These are phyloP conservation scores for Entosphenus tridentatus DNA, from an alignment of 2,113 vertebrate genomes.

Conservation along the genomic window DNA sequence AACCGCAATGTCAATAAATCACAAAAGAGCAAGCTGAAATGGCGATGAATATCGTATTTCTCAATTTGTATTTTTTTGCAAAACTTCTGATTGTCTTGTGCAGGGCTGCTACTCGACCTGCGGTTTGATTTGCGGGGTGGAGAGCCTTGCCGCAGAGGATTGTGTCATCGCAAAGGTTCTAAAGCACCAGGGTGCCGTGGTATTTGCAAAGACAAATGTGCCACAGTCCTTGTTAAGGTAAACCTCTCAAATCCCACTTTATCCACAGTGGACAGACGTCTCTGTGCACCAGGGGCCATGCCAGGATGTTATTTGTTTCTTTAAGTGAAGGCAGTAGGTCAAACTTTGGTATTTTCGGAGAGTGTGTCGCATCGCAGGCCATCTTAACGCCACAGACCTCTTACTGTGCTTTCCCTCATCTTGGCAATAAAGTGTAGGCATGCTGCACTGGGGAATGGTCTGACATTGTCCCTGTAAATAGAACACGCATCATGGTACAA, in stretches of 20 bases:
- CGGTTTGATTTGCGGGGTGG: conserved; percentile 32
- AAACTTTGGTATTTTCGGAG: not conserved
- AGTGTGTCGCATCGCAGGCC: not conserved
- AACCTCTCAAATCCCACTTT: conserved; percentile 1
- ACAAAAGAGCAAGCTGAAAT: too few species aligned
- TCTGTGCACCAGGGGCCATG: not conserved
- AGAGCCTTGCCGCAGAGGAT: conserved; percentile 25
- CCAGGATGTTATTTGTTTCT: not conserved
- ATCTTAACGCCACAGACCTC: not conserved
- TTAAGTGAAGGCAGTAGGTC: not conserved
- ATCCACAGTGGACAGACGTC: not conserved
- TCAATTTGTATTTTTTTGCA: too few species aligned
- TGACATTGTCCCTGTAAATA: too few species aligned
- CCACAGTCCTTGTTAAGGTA: conserved; percentile 56
- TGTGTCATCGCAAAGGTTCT: conserved; percentile 52
- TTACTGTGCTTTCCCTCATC: not conserved
- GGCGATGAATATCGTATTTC: too few species aligned
- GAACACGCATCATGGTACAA: not conserved
- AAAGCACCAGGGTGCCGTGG: conserved; percentile 61
- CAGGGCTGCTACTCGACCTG: conserved; percentile 40
- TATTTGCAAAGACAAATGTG: conserved; percentile 70
- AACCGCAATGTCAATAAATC: too few species aligned
- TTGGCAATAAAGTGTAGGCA: not conserved
- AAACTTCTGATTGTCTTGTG: too few species aligned
- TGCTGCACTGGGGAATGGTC: not conserved